phyloP scores from a whole-genome alignment of 2,888 invertebrate species.

The Pyrrhia umbra region DNA sequence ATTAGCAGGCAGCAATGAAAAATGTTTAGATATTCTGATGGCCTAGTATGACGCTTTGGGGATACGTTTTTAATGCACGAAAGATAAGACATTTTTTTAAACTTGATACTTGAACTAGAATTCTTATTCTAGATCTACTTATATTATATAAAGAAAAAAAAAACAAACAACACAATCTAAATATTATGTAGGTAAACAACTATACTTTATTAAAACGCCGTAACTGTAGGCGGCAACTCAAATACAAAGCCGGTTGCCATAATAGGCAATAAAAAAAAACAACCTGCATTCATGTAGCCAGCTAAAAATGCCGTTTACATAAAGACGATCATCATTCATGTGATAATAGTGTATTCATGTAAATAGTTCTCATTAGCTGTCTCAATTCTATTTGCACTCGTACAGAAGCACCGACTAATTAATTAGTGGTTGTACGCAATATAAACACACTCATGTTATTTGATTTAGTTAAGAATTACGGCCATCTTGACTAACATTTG shows the following conservation, averaged over 20 bases:
- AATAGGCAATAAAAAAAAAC: conserved; percentile 79
- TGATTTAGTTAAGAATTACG: conserved; percentile 36
- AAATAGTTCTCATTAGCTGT: conserved; percentile 85
- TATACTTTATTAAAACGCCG: conserved; percentile 73
- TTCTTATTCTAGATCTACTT: conserved; percentile 39
- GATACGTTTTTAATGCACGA: no score
- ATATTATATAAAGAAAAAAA: conserved; percentile 51
- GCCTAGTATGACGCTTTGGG: no score
- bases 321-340: conserved; percentile 80
- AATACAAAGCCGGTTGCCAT: conserved; percentile 76
- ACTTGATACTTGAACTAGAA: no score
- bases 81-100: no score
- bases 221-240: conserved; percentile 76
- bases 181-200: conserved; percentile 65
- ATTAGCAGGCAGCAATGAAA: no score
- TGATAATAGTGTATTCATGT: conserved; percentile 83
- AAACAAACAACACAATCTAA: conserved; percentile 50
- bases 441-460: conserved; percentile 55
- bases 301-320: conserved; percentile 76
- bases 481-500: conserved; percentile 46
- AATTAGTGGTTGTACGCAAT: conserved; percentile 64
- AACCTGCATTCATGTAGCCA: conserved; percentile 68
- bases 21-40: no score
- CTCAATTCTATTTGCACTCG: conserved; percentile 73
- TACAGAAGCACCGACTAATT: conserved; percentile 66